phyloP scores from a whole-genome alignment of 92 coral and sea anemone species.

The Zoanthus sociatus region DNA sequence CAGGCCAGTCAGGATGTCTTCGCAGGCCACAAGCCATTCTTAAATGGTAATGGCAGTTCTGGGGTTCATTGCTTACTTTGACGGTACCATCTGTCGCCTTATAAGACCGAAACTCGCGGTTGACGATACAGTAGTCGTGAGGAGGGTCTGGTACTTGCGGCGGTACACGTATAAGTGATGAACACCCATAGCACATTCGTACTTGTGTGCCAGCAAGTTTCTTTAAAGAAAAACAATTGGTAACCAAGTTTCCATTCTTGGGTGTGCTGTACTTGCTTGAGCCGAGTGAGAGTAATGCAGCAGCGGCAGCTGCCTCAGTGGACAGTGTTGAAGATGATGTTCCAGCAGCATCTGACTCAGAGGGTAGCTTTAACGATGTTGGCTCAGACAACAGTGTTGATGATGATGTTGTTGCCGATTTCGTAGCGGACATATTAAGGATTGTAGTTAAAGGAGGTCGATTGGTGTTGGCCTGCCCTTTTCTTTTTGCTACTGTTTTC shows the following conservation, averaged over 20 bases:
- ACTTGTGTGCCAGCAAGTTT: slow-evolving; percentile 39
- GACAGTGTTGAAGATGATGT: too few species aligned
- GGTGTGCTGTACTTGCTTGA: neutral
- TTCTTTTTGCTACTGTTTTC: too few species aligned
- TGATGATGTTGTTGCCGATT: too few species aligned
- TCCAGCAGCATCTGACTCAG: too few species aligned
- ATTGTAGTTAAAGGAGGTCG: too few species aligned
- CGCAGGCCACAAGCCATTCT: slow-evolving; percentile 25
- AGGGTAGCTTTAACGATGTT: too few species aligned
- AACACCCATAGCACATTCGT: slow-evolving; percentile 5
- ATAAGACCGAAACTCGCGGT: slow-evolving; percentile 35
- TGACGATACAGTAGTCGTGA: slow-evolving; percentile 10
- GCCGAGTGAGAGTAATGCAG: neutral
- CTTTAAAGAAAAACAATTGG: slow-evolving; percentile 26
- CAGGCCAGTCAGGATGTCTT: slow-evolving; percentile 37
- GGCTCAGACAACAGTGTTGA: too few species aligned
- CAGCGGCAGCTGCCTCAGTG: neutral
- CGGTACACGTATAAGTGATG: slow-evolving; percentile 35
- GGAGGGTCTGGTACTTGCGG: slow-evolving; percentile 40
- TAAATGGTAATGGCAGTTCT: slow-evolving; percentile 61
- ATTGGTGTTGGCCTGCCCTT: too few species aligned
- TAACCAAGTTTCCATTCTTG: neutral
- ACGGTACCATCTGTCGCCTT: slow-evolving; percentile 54
- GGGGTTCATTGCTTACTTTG: slow-evolving; percentile 53
- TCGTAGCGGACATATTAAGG: too few species aligned